These are phyloP conservation scores for Diceros bicornis DNA, from an alignment of 2,797 vertebrate species.

Conservation along the genomic window DNA sequence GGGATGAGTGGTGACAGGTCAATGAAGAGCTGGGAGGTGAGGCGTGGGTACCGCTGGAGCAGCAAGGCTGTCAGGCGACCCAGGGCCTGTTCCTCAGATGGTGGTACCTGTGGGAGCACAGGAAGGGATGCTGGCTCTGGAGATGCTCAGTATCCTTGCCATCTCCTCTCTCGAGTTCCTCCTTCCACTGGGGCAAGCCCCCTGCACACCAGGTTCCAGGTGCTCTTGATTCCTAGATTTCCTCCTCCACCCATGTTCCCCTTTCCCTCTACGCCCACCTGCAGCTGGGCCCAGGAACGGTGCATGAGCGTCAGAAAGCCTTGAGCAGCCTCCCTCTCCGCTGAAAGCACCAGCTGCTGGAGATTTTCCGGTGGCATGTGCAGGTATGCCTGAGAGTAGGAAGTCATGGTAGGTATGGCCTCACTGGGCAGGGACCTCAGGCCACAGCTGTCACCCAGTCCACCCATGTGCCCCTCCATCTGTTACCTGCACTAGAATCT, in stretches of 20 bases:
- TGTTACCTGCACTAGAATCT: constrained; percentile 93
- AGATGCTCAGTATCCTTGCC: neutral
- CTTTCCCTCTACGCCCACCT: constrained; percentile 83
- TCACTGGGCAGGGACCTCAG: neutral
- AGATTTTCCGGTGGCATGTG: constrained; percentile 94
- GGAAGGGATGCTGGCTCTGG: neutral
- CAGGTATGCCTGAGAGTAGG: constrained; percentile 92
- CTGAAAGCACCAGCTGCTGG: constrained; percentile 93
- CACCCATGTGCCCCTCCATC: neutral
- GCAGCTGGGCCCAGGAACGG: constrained; percentile 93
- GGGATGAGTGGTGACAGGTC: constrained; percentile 96
- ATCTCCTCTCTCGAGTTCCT: neutral
- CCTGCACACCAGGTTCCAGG: neutral
- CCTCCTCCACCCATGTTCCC: neutral
- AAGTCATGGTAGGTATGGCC: neutral
- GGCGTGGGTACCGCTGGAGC: constrained; percentile 93
- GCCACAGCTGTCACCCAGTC: neutral
- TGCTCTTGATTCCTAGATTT: neutral
- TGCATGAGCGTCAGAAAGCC: constrained; percentile 94
- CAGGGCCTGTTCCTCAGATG: constrained; percentile 92
- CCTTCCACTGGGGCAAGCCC: neutral
- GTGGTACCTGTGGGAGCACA: constrained; percentile 89
- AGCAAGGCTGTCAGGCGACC: constrained; percentile 94
- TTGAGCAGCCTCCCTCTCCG: constrained; percentile 93
- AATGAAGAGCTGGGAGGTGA: constrained; percentile 95